phyloP scores from a whole-genome alignment of 2,797 vertebrate species.

The Micrastur ruficollis region DNA sequence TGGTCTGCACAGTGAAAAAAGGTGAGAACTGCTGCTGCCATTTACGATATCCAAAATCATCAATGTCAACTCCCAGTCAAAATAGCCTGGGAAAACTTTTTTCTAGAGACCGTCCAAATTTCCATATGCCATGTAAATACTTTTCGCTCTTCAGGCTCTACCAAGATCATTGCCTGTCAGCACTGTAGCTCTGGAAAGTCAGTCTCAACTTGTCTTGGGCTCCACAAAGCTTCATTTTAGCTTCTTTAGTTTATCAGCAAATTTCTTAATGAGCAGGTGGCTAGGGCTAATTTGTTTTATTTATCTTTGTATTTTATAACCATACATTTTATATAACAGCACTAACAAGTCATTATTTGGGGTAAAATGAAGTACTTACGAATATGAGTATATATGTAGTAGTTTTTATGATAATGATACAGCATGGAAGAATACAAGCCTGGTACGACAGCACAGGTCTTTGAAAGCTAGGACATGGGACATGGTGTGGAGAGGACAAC shows the following conservation, averaged over 20 bases:
- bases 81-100: not conserved
- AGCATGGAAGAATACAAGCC: not conserved
- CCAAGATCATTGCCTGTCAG: not conserved
- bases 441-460: not conserved
- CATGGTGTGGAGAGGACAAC: not conserved
- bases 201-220: not conserved
- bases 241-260: not conserved
- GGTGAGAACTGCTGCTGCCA: not conserved
- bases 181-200: not conserved
- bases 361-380: not conserved
- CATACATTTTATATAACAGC: not conserved
- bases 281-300: not conserved
- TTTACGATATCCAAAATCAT: not conserved
- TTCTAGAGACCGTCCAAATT: not conserved
- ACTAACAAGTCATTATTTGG: not conserved
- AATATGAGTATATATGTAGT: not conserved
- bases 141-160: not conserved
- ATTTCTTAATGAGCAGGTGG: not conserved
- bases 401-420: not conserved
- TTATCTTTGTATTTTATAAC: not conserved
- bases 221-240: not conserved
- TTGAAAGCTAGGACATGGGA: not conserved
- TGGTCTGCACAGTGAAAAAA: not conserved
- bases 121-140: not conserved
- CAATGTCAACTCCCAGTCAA: not conserved